A percentile compares a stretch with the other conserved stretches of the same genome.
These are phyloP conservation scores for Junco hyemalis DNA, from an alignment of 2,113 vertebrate species.

Conservation along the genomic window DNA sequence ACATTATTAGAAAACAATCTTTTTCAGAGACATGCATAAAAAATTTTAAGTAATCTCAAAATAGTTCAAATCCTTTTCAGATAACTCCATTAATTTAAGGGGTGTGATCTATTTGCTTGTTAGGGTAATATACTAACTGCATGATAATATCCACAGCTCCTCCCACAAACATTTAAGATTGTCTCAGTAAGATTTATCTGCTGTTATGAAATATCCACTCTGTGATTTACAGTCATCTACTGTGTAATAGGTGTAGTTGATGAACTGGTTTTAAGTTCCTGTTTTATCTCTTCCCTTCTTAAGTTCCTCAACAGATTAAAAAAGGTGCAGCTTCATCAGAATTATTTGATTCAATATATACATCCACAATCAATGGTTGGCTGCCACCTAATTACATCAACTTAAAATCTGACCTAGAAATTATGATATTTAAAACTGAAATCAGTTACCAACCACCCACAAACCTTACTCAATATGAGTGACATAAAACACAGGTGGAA, in stretches of 20 bases:
- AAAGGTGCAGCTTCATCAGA: neutral
- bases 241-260: neutral
- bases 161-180: conserved; percentile 2
- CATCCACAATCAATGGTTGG: neutral
- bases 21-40: neutral
- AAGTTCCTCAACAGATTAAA: neutral
- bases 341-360: neutral
- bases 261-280: conserved; percentile 50
- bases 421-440: neutral
- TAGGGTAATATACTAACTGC: neutral
- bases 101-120: neutral
- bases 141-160: neutral
- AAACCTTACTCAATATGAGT: neutral
- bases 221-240: conserved; percentile 5
- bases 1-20: neutral
- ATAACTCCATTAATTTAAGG: neutral
- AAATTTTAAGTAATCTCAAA: neutral
- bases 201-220: conserved; percentile 9
- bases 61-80: neutral
- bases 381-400: neutral
- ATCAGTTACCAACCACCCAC: neutral
- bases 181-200: neutral
- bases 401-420: neutral
- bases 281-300: conserved; percentile 21
- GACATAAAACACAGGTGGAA: neutral